Evolutionary conservation across 2,113 vertebrate genomes (phyloP).

Genomic region (Dasyurus viverrinus): DNA sequence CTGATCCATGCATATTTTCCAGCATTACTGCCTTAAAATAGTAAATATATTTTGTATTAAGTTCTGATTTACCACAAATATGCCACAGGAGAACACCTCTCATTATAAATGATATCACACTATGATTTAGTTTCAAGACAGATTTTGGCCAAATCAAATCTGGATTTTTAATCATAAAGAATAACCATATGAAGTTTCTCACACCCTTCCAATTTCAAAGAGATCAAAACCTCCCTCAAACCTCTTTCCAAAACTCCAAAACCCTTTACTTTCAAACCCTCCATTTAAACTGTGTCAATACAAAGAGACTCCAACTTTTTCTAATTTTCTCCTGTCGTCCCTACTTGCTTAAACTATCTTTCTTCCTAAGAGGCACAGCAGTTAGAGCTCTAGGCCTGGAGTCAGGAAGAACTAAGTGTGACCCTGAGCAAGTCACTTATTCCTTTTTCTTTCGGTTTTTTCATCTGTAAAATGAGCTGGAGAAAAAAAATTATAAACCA

Average conservation of each 20-base stretch:
- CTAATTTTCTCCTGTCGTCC: not conserved
- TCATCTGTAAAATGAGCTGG: not conserved
- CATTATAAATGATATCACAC: not conserved
- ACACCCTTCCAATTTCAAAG: not conserved
- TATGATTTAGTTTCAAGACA: not conserved
- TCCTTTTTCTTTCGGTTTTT: no score
- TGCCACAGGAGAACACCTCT: not conserved
- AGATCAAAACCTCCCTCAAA: not conserved
- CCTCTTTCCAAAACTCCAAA: not conserved
- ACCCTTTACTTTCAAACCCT: not conserved
- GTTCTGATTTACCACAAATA: not conserved
- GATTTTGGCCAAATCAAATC: not conserved
- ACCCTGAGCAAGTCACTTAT: no score
- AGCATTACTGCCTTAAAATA: no score
- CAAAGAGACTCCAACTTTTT: not conserved
- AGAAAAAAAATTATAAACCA: not conserved
- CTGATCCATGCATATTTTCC: no score
- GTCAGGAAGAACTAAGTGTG: no score
- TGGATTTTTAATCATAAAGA: not conserved
- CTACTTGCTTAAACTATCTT: not conserved
- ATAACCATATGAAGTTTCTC: not conserved
- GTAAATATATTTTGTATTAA: not conserved
- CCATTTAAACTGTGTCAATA: not conserved
- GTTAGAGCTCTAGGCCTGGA: no score
- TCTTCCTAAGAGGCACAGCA: not conserved